Base-by-base conservation (phyloP, 64 coral and sea anemone species). In the Catalaphyllia jardinei region DNA sequence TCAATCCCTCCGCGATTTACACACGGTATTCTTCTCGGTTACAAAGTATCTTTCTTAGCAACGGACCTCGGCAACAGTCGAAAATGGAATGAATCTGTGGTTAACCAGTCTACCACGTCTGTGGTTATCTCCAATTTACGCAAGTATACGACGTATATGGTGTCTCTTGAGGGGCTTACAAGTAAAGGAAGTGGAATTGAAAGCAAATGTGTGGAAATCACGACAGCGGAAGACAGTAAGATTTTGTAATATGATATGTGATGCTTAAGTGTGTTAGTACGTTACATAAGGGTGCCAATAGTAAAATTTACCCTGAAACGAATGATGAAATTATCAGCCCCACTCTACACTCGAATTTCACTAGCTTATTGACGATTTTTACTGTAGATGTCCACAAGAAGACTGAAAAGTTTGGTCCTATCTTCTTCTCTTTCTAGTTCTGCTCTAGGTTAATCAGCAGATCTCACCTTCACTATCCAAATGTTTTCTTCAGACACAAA, bases 11-110 rank as follows among this genome's bases (percentile, higher is more conserved):
- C 67, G 0, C 65, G 63, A 13, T 82, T 87, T 31, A 78, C 62
- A 63, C 91, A 96, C 18, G 94, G 94, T 8, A 55, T 93, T 31
- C 65, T 93, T 6, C 76, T 86, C 69, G 94, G 94, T 71, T 96
- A 96, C 49, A 90, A 90, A n/a, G 71, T 96, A 46, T 74, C 60
- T 28, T 91, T 87, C 57, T 17, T 30, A 86, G 63, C 42, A 38
- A 55, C 75, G 29, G 55, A 79, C 76, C 4, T 42, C 55, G 0
- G 20, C 51, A 67, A 77, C 52, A 15, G 74, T 17, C 83, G 49
- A 46, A 31, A 20, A 54, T 42, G 77, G 78, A 81, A 73, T 42
- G 67, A 73, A 65, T 86, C 76, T 38, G 12, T 77, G 13, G 52
- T 87, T 49, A 84, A 74, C 25, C 33, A 72, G 72, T 71, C 62